Evolutionary conservation across 2,113 vertebrate genomes (phyloP).

Genomic region (Otolemur garnettii): DNA sequence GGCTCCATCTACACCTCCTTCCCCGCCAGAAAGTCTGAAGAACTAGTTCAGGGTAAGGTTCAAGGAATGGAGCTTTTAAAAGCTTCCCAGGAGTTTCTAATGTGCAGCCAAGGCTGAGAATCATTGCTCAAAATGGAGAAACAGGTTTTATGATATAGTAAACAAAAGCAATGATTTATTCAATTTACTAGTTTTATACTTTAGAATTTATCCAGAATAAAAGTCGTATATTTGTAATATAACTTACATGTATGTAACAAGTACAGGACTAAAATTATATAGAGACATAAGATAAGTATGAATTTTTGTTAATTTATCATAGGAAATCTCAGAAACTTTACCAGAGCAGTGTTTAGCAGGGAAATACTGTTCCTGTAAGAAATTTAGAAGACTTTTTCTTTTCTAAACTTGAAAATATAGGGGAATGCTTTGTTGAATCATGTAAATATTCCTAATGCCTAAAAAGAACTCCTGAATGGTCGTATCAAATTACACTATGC

Average conservation of each 20-base stretch:
- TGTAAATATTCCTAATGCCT: not conserved
- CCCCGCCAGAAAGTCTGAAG: not conserved
- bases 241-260: conserved; percentile 14
- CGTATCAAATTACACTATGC: not conserved
- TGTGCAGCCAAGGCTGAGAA: not conserved
- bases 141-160: not conserved
- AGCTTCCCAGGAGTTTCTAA: not conserved
- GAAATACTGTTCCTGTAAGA: conserved; percentile 53
- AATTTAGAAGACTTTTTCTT: conserved; percentile 39
- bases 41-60: not conserved
- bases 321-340: conserved; percentile 59
- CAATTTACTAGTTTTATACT: conserved; percentile 12
- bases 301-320: not conserved
- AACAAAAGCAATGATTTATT: conserved; percentile 43
- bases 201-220: conserved; percentile 51
- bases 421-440: not conserved
- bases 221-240: conserved; percentile 41
- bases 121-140: not conserved
- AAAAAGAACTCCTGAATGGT: conserved; percentile 3
- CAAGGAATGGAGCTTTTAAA: not conserved
- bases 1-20: not conserved
- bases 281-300: not conserved
- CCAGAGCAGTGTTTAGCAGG: conserved; percentile 21
- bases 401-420: conserved; percentile 29
- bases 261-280: conserved; percentile 64